Evolutionary conservation across 2,888 invertebrate genomes (phyloP), one percentile per base, ranked within the genome.

Genomic region (Euphydryas editha): DNA sequence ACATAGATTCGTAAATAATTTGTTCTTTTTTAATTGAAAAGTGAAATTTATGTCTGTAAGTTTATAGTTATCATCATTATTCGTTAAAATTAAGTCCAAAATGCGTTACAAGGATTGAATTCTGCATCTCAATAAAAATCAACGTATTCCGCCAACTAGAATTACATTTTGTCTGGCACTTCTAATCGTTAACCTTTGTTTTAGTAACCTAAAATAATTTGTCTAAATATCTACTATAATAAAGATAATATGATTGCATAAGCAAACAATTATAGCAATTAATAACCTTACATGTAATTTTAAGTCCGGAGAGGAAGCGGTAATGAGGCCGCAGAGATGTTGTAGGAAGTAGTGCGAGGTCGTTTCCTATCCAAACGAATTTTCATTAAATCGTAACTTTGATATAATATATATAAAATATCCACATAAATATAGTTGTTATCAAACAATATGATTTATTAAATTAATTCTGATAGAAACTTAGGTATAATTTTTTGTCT

Each of bases 321-420:
- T 81, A 83, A 84, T 85, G 81, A 86, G 84, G 80, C 75, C 75
- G 21, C 36, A 17, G 72, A 81, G 82, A 82, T 81, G 72, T 67
- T 68, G 75, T 80, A 83, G 85, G 88, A 88, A 85, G 77, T 78
- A 60, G 73, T 59, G 70, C 83, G 78, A 86, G 86, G 87, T 75
- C 82, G 47, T 66, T 65, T 60, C 55, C 44, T 64, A 62, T 67
- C 69, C 67, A 54, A 70, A 65, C 49, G 39, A 62, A 64, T 56
- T 62, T 65, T 65, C 62, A 65, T 47, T 59, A 54, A 46, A 36
- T 62, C 15, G 20, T 56, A 39, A 39, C 37, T 39, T 18, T 44
- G 54, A 42, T 20, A 44, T 37, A 44, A 56, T 21, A 24, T 21
- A 15, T 20, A 0, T 20, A 13, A 56, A 37, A 36, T 15, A 17